Percentiles rank a stretch among this genome's conserved stretches.
These are phyloP conservation scores for Metridium senile DNA, from an alignment of 92 coral and sea anemone genomes.

Conservation along the genomic window DNA sequence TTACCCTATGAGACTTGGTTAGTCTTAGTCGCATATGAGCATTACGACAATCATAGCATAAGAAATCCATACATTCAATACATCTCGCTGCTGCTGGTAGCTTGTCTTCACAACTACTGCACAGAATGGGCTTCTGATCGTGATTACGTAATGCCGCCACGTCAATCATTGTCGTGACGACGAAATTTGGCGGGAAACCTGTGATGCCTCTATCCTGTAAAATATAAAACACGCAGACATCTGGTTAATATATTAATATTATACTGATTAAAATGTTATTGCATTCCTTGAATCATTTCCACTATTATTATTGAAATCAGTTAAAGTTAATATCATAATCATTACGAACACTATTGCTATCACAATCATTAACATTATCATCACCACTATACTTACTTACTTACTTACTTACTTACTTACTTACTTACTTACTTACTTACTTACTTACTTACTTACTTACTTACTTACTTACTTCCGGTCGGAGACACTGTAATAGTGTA, in stretches of 20 bases:
- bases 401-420: no score
- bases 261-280: no score
- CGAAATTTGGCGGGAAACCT: conserved; percentile 98
- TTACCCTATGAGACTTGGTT: conserved; percentile 94
- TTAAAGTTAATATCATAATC: background rate
- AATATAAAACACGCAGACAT: background rate
- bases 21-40: conserved; percentile 97
- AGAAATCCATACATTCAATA: conserved; percentile 98
- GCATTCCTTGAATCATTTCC: no score
- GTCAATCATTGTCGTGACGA: conserved; percentile 99
- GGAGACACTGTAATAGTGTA: no score
- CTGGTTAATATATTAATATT: background rate
- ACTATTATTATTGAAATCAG: no score
- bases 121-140: conserved; percentile 92
- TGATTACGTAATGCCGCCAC: conserved; percentile 97
- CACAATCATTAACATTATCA: background rate
- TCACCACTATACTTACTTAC: background rate
- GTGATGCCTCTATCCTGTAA: conserved; percentile 84
- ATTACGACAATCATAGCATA: conserved; percentile 95
- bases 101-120: conserved; percentile 99
- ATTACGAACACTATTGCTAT: background rate
- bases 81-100: conserved; percentile 99
- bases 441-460: no score
- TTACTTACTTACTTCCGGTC: no score
- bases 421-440: no score